These are phyloP conservation scores for Lucilia cuprina DNA, from an alignment of 1,140 invertebrate genomes.

Conservation along the genomic window DNA sequence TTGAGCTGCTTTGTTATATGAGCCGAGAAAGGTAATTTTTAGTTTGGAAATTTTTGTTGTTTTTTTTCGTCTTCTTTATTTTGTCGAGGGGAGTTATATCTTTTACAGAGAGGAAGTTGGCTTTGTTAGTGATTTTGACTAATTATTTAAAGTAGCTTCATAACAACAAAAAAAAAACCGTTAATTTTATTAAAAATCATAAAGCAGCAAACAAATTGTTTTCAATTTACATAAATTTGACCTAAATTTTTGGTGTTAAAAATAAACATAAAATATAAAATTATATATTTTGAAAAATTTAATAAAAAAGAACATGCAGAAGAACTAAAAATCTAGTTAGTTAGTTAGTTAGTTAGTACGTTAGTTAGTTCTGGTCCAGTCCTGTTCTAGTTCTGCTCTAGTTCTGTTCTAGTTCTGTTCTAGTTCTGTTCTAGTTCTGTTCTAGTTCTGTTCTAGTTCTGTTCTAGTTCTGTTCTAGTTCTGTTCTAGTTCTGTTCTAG, in stretches of 20 bases:
- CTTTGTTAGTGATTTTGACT: background rate
- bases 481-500: too few species aligned
- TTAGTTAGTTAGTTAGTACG: too few species aligned
- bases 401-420: too few species aligned
- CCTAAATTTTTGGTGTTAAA: background rate
- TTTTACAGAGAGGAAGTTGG: constrained; percentile 16
- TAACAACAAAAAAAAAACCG: background rate
- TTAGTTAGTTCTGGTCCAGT: too few species aligned
- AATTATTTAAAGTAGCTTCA: constrained; percentile 26
- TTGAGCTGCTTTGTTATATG: constrained; percentile 23
- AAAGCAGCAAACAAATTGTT: background rate
- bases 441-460: too few species aligned
- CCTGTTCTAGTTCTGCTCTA: too few species aligned
- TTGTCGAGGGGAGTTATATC: background rate
- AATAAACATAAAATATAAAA: background rate
- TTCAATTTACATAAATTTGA: background rate
- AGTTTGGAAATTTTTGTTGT: background rate
- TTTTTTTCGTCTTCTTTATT: background rate
- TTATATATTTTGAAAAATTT: too few species aligned
- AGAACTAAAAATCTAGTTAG: too few species aligned
- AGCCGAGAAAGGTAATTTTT: constrained; percentile 15
- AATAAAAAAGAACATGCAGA: too few species aligned
- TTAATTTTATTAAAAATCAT: background rate
- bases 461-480: too few species aligned
- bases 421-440: too few species aligned